A percentile compares a stretch with the other conserved stretches of the same genome.
Evolutionary conservation across 2,113 vertebrate genomes (phyloP).

Genomic region (Myrmophylax atrothorax): DNA sequence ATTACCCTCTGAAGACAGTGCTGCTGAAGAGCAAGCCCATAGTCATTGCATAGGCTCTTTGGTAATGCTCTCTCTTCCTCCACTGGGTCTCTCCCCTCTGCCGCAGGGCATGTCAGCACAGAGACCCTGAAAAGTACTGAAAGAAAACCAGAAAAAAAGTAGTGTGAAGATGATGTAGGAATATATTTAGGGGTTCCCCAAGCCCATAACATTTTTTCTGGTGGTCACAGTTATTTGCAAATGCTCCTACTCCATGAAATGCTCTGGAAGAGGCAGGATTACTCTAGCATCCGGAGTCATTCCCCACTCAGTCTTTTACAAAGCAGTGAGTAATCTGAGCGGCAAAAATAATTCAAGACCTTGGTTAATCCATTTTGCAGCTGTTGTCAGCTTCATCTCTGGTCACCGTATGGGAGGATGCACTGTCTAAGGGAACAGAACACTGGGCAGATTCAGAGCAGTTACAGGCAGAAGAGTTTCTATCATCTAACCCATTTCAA

Average conservation of each 20-base stretch:
- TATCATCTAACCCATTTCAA: not conserved
- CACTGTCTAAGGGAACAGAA: not conserved
- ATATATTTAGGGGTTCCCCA: not conserved
- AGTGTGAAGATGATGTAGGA: not conserved
- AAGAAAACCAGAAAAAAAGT: not conserved
- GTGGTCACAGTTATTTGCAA: not conserved
- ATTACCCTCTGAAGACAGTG: not conserved
- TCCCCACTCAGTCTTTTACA: not conserved
- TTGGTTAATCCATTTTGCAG: not conserved
- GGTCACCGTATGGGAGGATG: not conserved
- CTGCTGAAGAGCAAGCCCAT: not conserved
- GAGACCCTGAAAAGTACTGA: not conserved
- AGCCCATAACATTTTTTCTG: not conserved
- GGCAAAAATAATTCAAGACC: not conserved
- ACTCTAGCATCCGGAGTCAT: not conserved
- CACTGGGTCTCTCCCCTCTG: not conserved
- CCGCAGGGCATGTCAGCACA: not conserved
- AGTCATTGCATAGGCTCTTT: accelerated
- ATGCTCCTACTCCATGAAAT: not conserved
- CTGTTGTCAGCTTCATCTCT: not conserved
- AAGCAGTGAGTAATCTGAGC: not conserved
- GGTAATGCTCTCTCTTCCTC: not conserved
- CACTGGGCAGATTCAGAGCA: not conserved
- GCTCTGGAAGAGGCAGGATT: not conserved
- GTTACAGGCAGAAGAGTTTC: not conserved